Conservation (phyloP, 2,888 invertebrate species). For the Mamestra brassicae region DNA sequence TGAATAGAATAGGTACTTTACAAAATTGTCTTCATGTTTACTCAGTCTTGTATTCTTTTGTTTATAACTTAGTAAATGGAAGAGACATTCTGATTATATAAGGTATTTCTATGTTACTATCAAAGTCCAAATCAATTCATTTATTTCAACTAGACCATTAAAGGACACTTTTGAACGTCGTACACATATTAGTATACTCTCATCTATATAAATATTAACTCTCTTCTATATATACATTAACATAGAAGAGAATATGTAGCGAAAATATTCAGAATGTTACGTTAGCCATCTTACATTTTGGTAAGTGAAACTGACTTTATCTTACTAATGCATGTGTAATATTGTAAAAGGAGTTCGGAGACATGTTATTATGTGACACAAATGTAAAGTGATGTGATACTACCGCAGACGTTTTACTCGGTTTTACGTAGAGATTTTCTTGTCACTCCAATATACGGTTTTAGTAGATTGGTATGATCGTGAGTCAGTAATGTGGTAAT, state of each 20-base stretch:
- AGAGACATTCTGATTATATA: neutral
- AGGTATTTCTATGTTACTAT: too few relatives aligned
- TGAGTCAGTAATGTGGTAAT: neutral
- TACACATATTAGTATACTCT: too few relatives aligned
- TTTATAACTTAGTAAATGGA: constrained; percentile 4
- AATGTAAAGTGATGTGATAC: constrained; percentile 42
- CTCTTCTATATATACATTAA: too few relatives aligned
- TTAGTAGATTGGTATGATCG: neutral
- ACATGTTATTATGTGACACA: constrained; percentile 33
- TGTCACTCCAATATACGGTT: constrained; percentile 18
- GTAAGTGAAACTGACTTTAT: constrained; percentile 17
- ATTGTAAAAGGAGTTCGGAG: constrained; percentile 22
- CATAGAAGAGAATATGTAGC: neutral
- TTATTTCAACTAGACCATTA: too few relatives aligned
- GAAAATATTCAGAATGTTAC: neutral
- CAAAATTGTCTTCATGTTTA: constrained; percentile 6
- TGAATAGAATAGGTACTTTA: constrained; percentile 1
- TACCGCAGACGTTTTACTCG: constrained; percentile 20
- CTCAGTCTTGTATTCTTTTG: neutral
- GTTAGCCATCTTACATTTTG: neutral
- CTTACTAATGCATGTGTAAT: constrained; percentile 51
- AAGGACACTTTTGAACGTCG: too few relatives aligned
- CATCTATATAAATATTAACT: too few relatives aligned
- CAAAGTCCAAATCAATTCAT: too few relatives aligned
- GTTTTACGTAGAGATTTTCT: constrained; percentile 21